Evolutionary conservation across 2,113 vertebrate species (phyloP), one percentile per base, ranked within the genome.

Genomic region (Pteruthius melanotis): DNA sequence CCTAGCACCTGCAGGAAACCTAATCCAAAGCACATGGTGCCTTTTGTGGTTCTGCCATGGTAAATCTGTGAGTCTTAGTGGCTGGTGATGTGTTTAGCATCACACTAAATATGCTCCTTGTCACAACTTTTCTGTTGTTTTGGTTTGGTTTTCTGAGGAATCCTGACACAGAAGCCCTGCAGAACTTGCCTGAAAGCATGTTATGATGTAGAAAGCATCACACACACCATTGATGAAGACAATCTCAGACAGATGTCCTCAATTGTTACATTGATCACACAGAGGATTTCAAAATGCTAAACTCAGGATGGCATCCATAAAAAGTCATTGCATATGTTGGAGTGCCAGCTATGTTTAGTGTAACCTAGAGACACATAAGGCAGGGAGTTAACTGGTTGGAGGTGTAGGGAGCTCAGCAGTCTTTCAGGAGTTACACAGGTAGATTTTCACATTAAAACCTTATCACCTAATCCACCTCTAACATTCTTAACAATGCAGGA

Each of bases 51-150:
- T 60, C 49, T 83, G 47, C 49, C 13, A 23, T 1, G 0, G 47
- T 82, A 61, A 79, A 83, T 31, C 42, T 72, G 13, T 42, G 68
- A 80, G 39, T 20, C 54, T 53, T 16, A 16, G 63, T 35, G n/a
- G 37, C 28, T 61, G 45, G n/a, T 74, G 75, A 77, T 71, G 78
- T 49, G 63, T 54, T 63, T 2, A 63, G 13, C 50, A 52, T 26
- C 75, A 61, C 42, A 24, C 23, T 89, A 40, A 96, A 95, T 83
- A 80, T 96, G 94, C 20, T 94, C 54, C 71, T 93, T 94, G 83
- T 95, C 86, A 95, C 54, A 74, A 83, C 33, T 61, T 78, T 84
- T 74, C 76, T 69, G n/a, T 44, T 79, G 40, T 8, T 83, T 45
- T n/a, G 47, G 2, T 40, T 83, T 56, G 15, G 15, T 57, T 91